Percentiles rank a stretch among this genome's conserved stretches.
Conservation (phyloP, 2,797 vertebrate species). For the Urosaurus nigricauda region DNA sequence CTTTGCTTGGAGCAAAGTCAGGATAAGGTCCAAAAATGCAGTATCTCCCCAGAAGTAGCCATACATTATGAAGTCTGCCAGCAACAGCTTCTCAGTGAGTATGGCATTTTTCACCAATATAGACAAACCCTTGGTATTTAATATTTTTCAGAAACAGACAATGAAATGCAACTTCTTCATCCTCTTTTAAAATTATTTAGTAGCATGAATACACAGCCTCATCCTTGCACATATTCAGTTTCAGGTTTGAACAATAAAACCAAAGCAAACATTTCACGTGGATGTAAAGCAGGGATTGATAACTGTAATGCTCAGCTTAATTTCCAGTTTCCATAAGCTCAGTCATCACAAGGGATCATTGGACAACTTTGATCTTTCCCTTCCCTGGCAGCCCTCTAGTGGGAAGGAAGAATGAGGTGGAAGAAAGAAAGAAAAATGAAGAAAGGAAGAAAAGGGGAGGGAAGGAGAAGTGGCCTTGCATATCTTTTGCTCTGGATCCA, state of each 20-base stretch:
- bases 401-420: no score
- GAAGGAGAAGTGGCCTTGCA: no score
- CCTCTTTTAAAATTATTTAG: background rate
- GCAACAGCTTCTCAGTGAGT: no score
- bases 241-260: background rate
- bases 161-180: background rate
- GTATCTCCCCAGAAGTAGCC: no score
- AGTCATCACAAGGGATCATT: background rate
- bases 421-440: background rate
- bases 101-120: no score
- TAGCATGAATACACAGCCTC: background rate
- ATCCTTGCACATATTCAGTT: background rate
- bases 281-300: no score
- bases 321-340: background rate
- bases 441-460: background rate
- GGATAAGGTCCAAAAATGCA: no score
- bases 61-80: no score
- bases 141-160: background rate
- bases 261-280: background rate
- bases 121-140: background rate
- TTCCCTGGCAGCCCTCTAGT: no score
- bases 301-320: background rate
- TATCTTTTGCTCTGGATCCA: background rate
- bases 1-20: no score
- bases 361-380: no score